Percentiles rank a stretch among this genome's conserved stretches.
phyloP scores from a whole-genome alignment of 2,113 vertebrate species.

The Mustela lutreola region DNA sequence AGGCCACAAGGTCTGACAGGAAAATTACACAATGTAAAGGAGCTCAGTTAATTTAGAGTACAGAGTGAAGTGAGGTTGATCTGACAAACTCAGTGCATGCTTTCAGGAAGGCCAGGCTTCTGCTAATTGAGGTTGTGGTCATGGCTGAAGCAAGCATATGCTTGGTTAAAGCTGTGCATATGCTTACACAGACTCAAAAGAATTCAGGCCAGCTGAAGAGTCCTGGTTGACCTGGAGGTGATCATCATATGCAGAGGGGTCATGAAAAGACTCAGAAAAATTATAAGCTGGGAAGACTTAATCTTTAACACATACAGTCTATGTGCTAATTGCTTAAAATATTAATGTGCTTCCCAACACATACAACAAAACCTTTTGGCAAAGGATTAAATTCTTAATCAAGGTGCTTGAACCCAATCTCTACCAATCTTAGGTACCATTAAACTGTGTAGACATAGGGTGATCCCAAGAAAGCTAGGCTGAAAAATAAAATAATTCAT shows the following conservation, averaged over 20 bases:
- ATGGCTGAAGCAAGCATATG: neutral
- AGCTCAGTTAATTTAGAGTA: neutral
- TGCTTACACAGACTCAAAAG: neutral
- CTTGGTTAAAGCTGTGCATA: neutral
- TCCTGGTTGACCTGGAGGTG: neutral
- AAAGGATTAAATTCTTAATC: neutral
- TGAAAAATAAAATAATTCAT: neutral
- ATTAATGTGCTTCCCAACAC: neutral
- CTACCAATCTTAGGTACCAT: neutral
- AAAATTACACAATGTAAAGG: neutral
- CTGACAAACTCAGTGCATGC: neutral
- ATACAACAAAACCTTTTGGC: neutral
- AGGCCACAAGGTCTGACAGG: neutral
- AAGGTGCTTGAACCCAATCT: neutral
- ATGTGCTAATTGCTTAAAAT: neutral
- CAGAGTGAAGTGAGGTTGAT: neutral
- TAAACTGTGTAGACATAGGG: neutral
- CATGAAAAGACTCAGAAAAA: neutral
- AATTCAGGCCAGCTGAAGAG: neutral
- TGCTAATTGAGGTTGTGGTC: neutral
- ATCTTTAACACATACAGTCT: neutral
- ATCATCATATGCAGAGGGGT: neutral
- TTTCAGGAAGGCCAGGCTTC: neutral
- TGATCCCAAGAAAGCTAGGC: neutral
- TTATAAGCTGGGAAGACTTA: neutral